Evolutionary conservation across 2,113 vertebrate species (phyloP), one percentile per base, ranked within the genome.

Genomic region (Chionis minor): DNA sequence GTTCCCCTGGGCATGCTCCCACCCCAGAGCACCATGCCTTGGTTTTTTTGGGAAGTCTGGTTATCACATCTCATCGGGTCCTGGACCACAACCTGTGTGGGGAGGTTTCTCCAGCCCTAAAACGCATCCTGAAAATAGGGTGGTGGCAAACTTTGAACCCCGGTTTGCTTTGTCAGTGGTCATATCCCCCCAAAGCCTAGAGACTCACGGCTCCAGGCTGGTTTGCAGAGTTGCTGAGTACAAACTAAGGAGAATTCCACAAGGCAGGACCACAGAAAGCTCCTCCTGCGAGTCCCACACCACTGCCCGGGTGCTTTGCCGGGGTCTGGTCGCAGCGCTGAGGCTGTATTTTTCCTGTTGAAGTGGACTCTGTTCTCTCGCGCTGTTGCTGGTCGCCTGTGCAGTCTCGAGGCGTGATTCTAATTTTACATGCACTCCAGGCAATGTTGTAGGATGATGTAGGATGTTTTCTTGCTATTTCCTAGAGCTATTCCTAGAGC

Each of bases 401-500:
- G 83, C 38, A 40, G 86, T 65, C 81, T 49, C 2, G 2, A 75
- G 92, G 90, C 85, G 30, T 0, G 14, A 12, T 61, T 81, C 69
- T 79, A 14, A 88, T 74, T 94, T 69, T 87, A n/a, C 61, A 10
- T 6, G 26, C 10, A 3, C 67, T 54, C 51, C 58, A 87, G 88
- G 86, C 71, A 61, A 14, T 21, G 0, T 1, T 59, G 52, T 70
- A 59, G 65, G 35, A 87, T 70, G 69, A 27, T 59, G 85, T 55
- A 47, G 88, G 87, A 58, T 79, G 59, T 81, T 79, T 86, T 44
- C 66, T 74, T 79, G 62, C 87, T 10, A 0, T 89, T 96, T 95
- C 84, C 84, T 91, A 21, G 56, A 92, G n/a, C 82, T 77, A 10
- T 55, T 95, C 87, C 84, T 90, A 33, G 80, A 86, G 65, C 65